Percentiles rank a stretch among this genome's conserved stretches.
Evolutionary conservation across 2,888 invertebrate species (phyloP).

Genomic region (Drosophila leonis): DNA sequence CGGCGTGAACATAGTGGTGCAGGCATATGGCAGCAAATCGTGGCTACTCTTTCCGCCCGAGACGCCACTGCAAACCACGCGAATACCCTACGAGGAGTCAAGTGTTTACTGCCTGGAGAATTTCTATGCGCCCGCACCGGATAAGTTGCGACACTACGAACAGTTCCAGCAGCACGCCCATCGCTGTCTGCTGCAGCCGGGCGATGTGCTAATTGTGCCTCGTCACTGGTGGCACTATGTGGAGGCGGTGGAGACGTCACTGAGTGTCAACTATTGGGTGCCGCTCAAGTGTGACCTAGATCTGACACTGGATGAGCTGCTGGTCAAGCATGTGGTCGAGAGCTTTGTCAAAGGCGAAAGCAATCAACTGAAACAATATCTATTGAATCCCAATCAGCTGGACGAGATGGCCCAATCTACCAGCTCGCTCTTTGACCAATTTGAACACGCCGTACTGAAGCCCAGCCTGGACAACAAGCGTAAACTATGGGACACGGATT

Average conservation of each 20-base stretch:
- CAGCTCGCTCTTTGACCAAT: slow-evolving; percentile 56
- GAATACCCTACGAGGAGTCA: slow-evolving; percentile 98
- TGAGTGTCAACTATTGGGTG: slow-evolving; percentile 90
- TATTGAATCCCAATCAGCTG: slow-evolving; percentile 91
- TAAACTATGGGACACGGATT: slow-evolving; percentile 51
- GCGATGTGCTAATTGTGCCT: slow-evolving; percentile 95
- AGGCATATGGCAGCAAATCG: slow-evolving; percentile 94
- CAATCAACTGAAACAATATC: slow-evolving; percentile 85
- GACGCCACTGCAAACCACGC: slow-evolving; percentile 90
- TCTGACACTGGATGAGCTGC: slow-evolving; percentile 87
- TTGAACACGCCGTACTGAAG: slow-evolving; percentile 44
- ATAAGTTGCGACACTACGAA: slow-evolving; percentile 41
- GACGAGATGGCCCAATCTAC: slow-evolving; percentile 44
- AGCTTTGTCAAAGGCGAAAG: slow-evolving; percentile 87
- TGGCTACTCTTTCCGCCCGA: slow-evolving; percentile 97
- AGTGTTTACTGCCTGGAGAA: slow-evolving; percentile 95
- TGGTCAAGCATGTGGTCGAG: slow-evolving; percentile 89
- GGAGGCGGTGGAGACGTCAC: slow-evolving; percentile 91
- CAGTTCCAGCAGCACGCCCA: slow-evolving; percentile 73
- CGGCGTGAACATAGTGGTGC: slow-evolving; percentile 96
- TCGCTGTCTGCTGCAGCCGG: slow-evolving; percentile 90
- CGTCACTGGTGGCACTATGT: slow-evolving; percentile 99
- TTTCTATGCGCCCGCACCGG: slow-evolving; percentile 88
- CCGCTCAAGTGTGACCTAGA: slow-evolving; percentile 86
- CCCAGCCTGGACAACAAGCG: slow-evolving; percentile 32